A percentile compares a stretch with the other conserved stretches of the same genome.
Evolutionary conservation across 2,888 invertebrate species (phyloP).

Genomic region (Dysmachus trigonus): DNA sequence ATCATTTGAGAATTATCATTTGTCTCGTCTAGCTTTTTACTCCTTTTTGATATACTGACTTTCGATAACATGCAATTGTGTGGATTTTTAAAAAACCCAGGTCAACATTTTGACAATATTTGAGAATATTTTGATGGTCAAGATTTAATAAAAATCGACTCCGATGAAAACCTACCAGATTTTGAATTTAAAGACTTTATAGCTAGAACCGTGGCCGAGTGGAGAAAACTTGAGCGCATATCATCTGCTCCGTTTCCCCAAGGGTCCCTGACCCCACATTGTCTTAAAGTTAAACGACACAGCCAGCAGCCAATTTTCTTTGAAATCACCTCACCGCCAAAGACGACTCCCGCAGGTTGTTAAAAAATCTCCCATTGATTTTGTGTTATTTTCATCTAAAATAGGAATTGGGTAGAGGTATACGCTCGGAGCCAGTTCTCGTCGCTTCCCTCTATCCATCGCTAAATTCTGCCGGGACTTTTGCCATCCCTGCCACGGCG

Average conservation of each 20-base stretch:
- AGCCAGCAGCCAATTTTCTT: background rate
- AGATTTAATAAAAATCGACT: no score
- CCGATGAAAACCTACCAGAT: background rate
- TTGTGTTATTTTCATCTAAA: constrained; percentile 5
- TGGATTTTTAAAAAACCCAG: no score
- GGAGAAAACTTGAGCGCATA: background rate
- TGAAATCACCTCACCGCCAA: background rate
- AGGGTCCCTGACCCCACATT: background rate
- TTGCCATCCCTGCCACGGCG: background rate
- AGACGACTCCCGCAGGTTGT: background rate
- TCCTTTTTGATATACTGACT: no score
- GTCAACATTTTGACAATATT: no score
- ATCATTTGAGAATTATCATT: no score
- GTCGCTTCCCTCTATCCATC: background rate
- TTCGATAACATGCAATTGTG: no score
- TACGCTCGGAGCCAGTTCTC: background rate
- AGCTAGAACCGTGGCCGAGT: background rate
- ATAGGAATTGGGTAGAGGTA: background rate
- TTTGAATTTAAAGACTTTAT: background rate
- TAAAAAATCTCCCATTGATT: constrained; percentile 6
- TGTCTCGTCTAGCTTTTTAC: no score
- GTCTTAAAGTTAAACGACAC: background rate
- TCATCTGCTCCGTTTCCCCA: background rate
- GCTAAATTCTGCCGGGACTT: background rate
- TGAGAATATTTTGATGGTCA: no score